Evolutionary conservation across 2,888 invertebrate genomes (phyloP), one percentile per base, ranked within the genome.

Genomic region (Autographa gamma): DNA sequence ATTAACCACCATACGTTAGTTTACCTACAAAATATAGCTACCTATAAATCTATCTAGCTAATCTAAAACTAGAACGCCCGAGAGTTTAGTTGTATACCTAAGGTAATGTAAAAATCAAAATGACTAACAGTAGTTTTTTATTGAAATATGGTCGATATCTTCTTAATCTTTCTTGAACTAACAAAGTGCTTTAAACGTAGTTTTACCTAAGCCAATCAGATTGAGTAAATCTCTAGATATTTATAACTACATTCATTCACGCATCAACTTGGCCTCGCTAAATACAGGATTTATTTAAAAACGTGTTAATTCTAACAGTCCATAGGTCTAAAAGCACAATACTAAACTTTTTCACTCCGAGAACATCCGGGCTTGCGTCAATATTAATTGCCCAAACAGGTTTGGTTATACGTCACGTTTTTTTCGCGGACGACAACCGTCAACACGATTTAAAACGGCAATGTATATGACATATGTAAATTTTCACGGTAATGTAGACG

Each of bases 401-500:
- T 71, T 80, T 9, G 8, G 63, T 61, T 66, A 56, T 77, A 77
- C 60, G 61, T 18, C 63, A 52, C 1, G 7, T 62, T 61, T 71
- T 73, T 67, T 64, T 64, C 63, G 60, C 41, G 16, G 11, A 9
- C 13, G 9, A 8, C 7, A 16, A 59, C 34, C 66, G 38, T 68
- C 18, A 41, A 59, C 8, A 14, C 18, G 8, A 18, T 61, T 64
- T 16, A 69, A 72, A 68, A 72, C 77, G 13, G 80, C 77, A 72
- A 80, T 77, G 77, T 71, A 80, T 60, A 13, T 65, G 43, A 67
- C 58, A 67, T 70, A 62, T 69, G 67, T 34, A 52, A 65, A 79
- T 77, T 66, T 66, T 48, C 38, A 56, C 77, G 65, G 13, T 34
- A 9, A 19, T 60, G 67, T 18, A 79, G 74, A 81, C 79, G 32